Evolutionary conservation across 53 echinoderm and acorn worm genomes (phyloP).

Genomic region (Apostichopus leukothele): DNA sequence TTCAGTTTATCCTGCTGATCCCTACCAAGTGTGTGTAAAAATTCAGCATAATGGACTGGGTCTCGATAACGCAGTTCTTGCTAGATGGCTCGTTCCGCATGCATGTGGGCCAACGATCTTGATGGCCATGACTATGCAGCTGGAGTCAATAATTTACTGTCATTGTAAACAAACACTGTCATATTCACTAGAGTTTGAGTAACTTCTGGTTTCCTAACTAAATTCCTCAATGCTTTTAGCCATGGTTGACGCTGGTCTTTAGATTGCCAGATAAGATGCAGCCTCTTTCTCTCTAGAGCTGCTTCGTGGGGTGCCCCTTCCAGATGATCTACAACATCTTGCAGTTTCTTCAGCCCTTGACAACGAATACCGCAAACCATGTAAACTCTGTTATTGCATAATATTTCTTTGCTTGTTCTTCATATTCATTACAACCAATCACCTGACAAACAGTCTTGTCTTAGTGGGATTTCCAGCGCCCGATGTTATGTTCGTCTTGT

Average conservation of each 20-base stretch:
- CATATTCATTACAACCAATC: too few relatives aligned
- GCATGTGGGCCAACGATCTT: not conserved
- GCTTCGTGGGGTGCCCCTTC: conserved; percentile 26
- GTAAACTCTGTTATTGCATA: not conserved
- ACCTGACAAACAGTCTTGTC: too few relatives aligned
- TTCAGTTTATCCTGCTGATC: conserved; percentile 16
- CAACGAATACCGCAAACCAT: conserved; percentile 5
- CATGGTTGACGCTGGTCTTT: not conserved
- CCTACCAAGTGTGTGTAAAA: conserved; percentile 9
- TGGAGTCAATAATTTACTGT: too few relatives aligned
- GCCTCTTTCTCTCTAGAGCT: conserved; percentile 31
- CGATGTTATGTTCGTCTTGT: too few relatives aligned
- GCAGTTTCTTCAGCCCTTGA: conserved; percentile 25
- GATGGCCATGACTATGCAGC: too few relatives aligned
- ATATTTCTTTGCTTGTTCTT: too few relatives aligned
- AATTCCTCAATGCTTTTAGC: not conserved
- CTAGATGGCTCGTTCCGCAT: not conserved
- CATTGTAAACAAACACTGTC: not conserved
- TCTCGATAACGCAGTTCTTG: conserved; percentile 19
- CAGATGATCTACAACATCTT: conserved; percentile 37
- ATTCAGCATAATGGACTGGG: conserved; percentile 40
- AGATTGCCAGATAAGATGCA: conserved; percentile 9
- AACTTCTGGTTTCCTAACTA: not conserved
- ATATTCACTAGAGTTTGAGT: conserved; percentile 1
- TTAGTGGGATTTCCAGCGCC: too few relatives aligned